Evolutionary conservation across 2,113 vertebrate genomes (phyloP), one percentile per base, ranked within the genome.

Genomic region (Empidonax traillii): DNA sequence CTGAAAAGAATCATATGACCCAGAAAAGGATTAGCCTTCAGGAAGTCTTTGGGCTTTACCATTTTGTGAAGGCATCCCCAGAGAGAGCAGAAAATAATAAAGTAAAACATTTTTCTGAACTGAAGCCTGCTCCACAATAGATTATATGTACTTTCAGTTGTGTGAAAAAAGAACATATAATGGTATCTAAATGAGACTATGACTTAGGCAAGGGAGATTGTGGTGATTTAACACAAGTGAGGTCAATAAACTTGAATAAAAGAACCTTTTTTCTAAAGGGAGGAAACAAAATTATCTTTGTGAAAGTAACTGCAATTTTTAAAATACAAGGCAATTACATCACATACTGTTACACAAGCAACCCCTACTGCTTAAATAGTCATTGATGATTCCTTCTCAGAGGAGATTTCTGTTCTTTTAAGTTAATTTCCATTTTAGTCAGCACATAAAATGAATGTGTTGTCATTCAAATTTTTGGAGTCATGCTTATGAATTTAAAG

Each of bases 1-100:
- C 97, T 98, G 96, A 98, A 98, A 98, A 97, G 97, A 97, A 96
- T 97, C 96, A 97, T 95, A 96, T 97, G 98, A 98, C 98, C 98
- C 98, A 97, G 97, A 98, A 98, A 97, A 94, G 97, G 97, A 98
- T 98, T 98, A 98, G 97, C 89, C 95, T 97, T 97, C 97, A 98
- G 98, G 98, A 98, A 98, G 97, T 97, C 97, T 98, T 97, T 95
- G 94, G 96, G 93, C 82, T 97, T 98, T 98, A 96, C 97, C 89
- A 93, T 97, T 98, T 97, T 97, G 95, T 97, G 83, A 94, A 97
- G 96, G 93, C 81, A 97, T 97, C 96, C 97, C 97, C 87, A 94
- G 96, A 97, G 96, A 95, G 87, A 94, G 66, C 56, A 87, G 79
- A 93, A 97, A 98, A 98, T 98, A 97, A 97, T 97, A 96, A 98